phyloP scores from a whole-genome alignment of 2,797 vertebrate species.

The Neomorphus geoffroyi region DNA sequence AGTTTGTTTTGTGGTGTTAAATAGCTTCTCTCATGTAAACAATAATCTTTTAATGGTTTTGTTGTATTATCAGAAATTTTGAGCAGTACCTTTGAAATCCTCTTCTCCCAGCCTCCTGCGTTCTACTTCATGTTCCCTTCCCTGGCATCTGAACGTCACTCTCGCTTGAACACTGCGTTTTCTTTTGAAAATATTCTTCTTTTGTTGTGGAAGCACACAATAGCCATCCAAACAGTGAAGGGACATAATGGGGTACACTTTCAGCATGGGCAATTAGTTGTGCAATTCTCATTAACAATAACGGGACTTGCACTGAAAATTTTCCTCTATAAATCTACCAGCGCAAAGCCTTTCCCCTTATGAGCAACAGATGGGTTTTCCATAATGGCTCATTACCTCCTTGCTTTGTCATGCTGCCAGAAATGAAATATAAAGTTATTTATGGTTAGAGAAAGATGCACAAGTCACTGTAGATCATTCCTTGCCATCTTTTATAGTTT shows the following conservation, averaged over 20 bases:
- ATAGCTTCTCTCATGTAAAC: neutral
- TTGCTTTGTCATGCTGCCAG: slow-evolving; percentile 74
- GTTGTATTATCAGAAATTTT: neutral
- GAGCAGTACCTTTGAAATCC: neutral
- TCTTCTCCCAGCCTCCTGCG: neutral
- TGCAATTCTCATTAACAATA: slow-evolving; percentile 73
- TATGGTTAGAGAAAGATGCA: slow-evolving; percentile 76
- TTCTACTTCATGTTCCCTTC: neutral
- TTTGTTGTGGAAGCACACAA: slow-evolving; percentile 8
- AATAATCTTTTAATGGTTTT: neutral
- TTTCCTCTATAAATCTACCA: slow-evolving; percentile 68
- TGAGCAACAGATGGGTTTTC: slow-evolving; percentile 81
- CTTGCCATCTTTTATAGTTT: slow-evolving; percentile 70
- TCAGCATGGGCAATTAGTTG: slow-evolving; percentile 70
- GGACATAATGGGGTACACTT: slow-evolving; percentile 65
- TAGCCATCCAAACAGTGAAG: slow-evolving; percentile 53
- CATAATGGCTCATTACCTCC: slow-evolving; percentile 80
- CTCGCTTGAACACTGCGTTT: neutral
- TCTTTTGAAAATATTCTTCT: slow-evolving; percentile 30
- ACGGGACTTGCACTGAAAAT: slow-evolving; percentile 57
- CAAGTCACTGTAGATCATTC: slow-evolving; percentile 73
- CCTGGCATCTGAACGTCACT: neutral
- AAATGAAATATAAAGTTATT: slow-evolving; percentile 80
- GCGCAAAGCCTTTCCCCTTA: slow-evolving; percentile 69
- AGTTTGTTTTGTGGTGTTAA: neutral